Evolutionary conservation across 2,797 vertebrate genomes (phyloP).

Genomic region (Synaphobranchus kaupii): DNA sequence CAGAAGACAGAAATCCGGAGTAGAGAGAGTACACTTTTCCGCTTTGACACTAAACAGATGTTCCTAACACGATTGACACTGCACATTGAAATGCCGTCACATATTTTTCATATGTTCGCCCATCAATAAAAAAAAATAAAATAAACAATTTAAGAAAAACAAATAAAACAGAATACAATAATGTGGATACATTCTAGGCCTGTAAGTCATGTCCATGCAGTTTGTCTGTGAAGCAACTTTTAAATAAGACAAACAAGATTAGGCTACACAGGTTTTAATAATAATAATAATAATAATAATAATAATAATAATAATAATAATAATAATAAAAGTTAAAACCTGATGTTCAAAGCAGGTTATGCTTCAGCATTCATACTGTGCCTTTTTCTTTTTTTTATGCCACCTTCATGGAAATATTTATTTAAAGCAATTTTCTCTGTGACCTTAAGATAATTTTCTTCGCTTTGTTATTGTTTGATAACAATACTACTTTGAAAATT

Average conservation of each 20-base stretch:
- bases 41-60: not conserved
- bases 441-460: not conserved
- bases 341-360: not conserved
- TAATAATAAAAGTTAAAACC: not conserved
- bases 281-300: not conserved
- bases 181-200: not conserved
- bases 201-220: not conserved
- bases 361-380: not conserved
- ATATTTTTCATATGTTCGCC: not conserved
- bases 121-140: not conserved
- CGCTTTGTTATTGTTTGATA: not conserved
- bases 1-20: not conserved
- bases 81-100: not conserved
- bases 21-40: not conserved
- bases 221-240: not conserved
- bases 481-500: not conserved
- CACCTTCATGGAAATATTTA: not conserved
- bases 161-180: not conserved
- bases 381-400: not conserved
- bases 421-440: not conserved
- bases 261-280: not conserved
- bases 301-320: not conserved
- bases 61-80: not conserved
- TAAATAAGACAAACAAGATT: not conserved
- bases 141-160: not conserved